Evolutionary conservation across 2,888 invertebrate species (phyloP).

Genomic region (Tipula helvola): DNA sequence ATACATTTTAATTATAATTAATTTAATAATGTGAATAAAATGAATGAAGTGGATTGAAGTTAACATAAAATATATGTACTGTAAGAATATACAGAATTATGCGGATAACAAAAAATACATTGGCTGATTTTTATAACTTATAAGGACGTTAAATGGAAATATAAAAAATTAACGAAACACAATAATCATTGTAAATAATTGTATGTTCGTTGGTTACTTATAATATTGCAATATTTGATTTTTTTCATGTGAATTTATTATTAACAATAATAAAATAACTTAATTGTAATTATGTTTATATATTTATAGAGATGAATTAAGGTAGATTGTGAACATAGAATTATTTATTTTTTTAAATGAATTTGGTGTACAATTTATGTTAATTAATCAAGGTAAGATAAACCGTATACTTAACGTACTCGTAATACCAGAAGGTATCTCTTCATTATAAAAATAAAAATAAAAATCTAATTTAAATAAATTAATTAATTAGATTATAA

Average conservation of each 20-base stretch:
- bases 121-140: too few relatives aligned
- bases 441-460: not conserved
- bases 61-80: not conserved
- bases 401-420: not conserved
- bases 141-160: not conserved
- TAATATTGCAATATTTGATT: not conserved
- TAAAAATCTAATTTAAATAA: not conserved
- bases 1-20: not conserved
- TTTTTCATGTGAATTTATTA: not conserved
- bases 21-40: not conserved
- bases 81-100: not conserved
- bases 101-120: not conserved
- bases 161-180: not conserved
- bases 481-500: not conserved
- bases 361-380: too few relatives aligned
- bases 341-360: too few relatives aligned
- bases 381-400: not conserved
- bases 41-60: not conserved
- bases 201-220: not conserved
- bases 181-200: not conserved
- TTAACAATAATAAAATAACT: not conserved
- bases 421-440: not conserved
- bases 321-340: not conserved
- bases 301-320: not conserved
- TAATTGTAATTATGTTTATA: not conserved